These are phyloP conservation scores for Sardina pilchardus DNA, from an alignment of 2,113 vertebrate genomes.

Conservation along the genomic window DNA sequence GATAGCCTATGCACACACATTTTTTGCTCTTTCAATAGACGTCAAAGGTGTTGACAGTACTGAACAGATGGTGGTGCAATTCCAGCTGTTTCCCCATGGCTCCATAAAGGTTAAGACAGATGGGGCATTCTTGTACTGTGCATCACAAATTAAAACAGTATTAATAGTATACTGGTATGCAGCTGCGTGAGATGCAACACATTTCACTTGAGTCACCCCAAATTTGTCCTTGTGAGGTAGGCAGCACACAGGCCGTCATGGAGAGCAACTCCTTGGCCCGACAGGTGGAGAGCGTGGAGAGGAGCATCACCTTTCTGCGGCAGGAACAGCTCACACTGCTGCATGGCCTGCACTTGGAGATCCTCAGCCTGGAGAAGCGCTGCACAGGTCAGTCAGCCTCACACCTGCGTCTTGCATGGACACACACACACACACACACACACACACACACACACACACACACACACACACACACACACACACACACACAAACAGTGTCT, in stretches of 20 bases:
- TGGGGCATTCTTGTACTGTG: not conserved
- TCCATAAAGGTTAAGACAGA: not conserved
- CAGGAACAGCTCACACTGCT: conserved; percentile 92
- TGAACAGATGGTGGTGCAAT: not conserved
- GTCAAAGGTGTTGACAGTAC: not conserved
- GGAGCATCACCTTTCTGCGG: conserved; percentile 88
- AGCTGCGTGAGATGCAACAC: not conserved
- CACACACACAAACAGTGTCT: not conserved
- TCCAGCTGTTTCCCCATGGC: not conserved
- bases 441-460: not conserved
- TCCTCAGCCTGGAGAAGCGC: conserved; percentile 92
- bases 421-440: not conserved
- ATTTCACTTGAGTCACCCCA: not conserved
- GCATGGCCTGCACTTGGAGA: conserved; percentile 91
- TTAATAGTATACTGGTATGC: not conserved
- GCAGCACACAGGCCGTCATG: conserved; percentile 72
- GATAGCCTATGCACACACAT: not conserved
- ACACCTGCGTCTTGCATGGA: not conserved
- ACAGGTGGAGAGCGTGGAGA: conserved; percentile 90
- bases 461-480: not conserved
- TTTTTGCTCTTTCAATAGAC: not conserved
- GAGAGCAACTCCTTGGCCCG: conserved; percentile 81
- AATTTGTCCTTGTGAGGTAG: not conserved
- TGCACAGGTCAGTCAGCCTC: conserved; percentile 81
- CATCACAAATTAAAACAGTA: not conserved